A percentile compares a stretch with the other conserved stretches of the same genome.
Evolutionary conservation across 2,113 vertebrate species (phyloP).

Genomic region (Paramormyrops kingsleyae): DNA sequence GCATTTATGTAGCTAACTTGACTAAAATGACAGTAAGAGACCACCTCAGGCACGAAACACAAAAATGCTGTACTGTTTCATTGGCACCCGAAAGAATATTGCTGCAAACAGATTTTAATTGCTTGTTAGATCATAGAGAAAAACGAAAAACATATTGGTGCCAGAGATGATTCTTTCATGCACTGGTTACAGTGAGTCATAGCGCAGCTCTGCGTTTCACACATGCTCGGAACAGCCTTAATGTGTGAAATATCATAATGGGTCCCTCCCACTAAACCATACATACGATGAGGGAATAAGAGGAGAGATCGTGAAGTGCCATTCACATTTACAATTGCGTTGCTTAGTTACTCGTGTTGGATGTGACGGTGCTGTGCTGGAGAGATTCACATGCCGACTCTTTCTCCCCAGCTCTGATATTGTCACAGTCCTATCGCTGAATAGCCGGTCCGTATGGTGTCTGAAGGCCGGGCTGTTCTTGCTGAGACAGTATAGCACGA

Average conservation of each 20-base stretch:
- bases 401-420: background rate
- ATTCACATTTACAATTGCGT: background rate
- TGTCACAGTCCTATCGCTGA: background rate
- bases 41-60: background rate
- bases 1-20: background rate
- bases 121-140: constrained; percentile 6
- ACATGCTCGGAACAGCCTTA: background rate
- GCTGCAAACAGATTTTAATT: background rate
- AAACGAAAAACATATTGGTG: background rate
- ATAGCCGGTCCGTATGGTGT: background rate
- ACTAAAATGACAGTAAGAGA: background rate
- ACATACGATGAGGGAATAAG: background rate
- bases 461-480: background rate
- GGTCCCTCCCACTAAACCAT: background rate
- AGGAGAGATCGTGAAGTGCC: background rate
- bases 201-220: background rate
- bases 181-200: background rate
- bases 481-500: background rate
- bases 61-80: background rate
- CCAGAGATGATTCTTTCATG: background rate
- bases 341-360: background rate
- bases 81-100: background rate
- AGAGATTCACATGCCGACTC: background rate
- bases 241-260: background rate
- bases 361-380: too few relatives aligned